phyloP scores from a whole-genome alignment of 2,113 vertebrate species.

The Pan troglodytes region DNA sequence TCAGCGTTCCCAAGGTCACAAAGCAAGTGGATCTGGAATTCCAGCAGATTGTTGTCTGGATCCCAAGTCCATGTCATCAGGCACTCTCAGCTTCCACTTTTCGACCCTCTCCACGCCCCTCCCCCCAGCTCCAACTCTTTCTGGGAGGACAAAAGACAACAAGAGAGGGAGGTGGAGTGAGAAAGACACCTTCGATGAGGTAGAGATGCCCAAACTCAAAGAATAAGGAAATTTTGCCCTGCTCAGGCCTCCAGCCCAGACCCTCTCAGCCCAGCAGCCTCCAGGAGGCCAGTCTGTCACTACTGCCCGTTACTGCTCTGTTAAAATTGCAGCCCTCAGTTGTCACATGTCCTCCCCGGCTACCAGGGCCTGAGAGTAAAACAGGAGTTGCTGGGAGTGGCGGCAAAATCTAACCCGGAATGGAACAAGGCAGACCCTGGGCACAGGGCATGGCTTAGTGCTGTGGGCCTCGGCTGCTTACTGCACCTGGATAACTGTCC shows the following conservation, averaged over 20 bases:
- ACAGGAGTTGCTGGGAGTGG: neutral
- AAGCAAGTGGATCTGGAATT: neutral
- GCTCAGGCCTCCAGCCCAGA: neutral
- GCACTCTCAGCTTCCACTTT: neutral
- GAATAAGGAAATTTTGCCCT: neutral
- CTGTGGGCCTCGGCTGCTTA: neutral
- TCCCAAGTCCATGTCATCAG: no score
- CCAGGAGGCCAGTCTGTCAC: neutral
- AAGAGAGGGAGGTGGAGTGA: neutral
- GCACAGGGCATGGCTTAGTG: neutral
- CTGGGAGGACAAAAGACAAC: neutral
- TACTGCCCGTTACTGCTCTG: neutral
- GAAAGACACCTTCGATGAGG: neutral
- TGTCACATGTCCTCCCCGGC: neutral
- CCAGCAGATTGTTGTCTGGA: neutral
- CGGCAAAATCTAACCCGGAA: neutral
- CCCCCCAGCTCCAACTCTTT: neutral
- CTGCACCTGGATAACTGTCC: constrained; percentile 3
- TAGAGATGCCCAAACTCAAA: neutral
- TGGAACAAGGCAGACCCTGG: neutral
- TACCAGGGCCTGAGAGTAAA: neutral
- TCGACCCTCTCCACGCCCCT: neutral
- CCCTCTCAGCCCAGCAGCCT: neutral
- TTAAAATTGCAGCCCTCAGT: neutral
- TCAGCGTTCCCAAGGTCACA: neutral